phyloP scores from a whole-genome alignment of 2,113 vertebrate genomes.

The Sorex araneus region DNA sequence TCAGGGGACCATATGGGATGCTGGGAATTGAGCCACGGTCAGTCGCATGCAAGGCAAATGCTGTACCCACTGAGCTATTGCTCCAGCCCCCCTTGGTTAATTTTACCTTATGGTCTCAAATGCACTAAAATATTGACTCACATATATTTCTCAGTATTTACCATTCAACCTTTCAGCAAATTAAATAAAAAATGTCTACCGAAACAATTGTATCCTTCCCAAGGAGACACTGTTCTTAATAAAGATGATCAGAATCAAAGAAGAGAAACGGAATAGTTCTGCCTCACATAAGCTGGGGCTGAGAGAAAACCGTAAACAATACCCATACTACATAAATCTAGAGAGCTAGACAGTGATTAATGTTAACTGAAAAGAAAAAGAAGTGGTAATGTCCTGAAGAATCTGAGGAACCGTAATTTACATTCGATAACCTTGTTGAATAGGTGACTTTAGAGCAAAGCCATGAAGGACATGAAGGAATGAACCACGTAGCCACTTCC shows the following conservation, averaged over 20 bases:
- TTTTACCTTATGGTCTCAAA: background rate
- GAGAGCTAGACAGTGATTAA: background rate
- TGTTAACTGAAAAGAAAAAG: background rate
- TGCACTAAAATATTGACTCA: background rate
- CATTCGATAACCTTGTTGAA: background rate
- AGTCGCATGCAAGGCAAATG: too few species aligned
- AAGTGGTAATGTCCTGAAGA: background rate
- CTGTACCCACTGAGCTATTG: too few species aligned
- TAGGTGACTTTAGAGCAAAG: background rate
- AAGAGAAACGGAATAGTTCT: background rate
- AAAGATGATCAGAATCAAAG: background rate
- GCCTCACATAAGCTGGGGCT: background rate
- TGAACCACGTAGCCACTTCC: background rate
- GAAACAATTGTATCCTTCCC: too few species aligned
- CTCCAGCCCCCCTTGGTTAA: background rate
- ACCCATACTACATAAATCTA: background rate
- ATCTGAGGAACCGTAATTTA: background rate
- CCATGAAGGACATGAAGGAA: background rate
- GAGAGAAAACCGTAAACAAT: background rate
- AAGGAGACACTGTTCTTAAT: background rate
- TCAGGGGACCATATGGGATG: too few species aligned
- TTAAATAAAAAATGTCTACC: background rate
- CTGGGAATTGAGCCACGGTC: too few species aligned
- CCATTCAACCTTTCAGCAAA: background rate
- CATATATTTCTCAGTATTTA: conserved; percentile 7